A percentile compares a stretch with the other conserved stretches of the same genome.
phyloP scores from a whole-genome alignment of 2,113 vertebrate species.

The Phrynocephalus versicolor region DNA sequence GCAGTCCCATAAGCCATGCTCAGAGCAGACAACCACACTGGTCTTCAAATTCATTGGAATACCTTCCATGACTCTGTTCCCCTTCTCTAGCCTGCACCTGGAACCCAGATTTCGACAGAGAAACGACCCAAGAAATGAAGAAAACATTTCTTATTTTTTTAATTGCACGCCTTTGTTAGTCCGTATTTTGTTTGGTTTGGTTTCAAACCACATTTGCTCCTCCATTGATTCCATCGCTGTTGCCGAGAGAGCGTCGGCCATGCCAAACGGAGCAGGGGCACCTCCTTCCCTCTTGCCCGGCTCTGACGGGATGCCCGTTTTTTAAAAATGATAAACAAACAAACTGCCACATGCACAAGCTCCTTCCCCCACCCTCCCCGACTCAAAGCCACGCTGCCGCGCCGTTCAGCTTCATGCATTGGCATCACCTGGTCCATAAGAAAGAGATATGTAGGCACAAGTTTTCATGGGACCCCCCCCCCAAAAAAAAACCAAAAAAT shows the following conservation, averaged over 20 bases:
- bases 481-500: neutral
- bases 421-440: neutral
- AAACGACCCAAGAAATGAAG: neutral
- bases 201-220: neutral
- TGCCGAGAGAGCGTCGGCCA: no score
- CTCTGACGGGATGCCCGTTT: no score
- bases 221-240: constrained; percentile 1
- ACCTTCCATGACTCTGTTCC: no score
- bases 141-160: constrained; percentile 1
- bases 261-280: neutral
- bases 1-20: no score
- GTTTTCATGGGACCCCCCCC: neutral
- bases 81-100: neutral
- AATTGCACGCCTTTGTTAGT: constrained; percentile 10
- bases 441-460: constrained; percentile 19
- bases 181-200: neutral
- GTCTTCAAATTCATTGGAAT: no score
- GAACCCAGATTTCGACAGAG: neutral
- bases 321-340: neutral
- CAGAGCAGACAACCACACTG: no score
- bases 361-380: no score
- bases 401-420: neutral
- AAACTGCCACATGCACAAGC: no score
- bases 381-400: neutral
- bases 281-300: no score